Conservation (phyloP, 2,113 vertebrate genomes). For the Caranx ignobilis region DNA sequence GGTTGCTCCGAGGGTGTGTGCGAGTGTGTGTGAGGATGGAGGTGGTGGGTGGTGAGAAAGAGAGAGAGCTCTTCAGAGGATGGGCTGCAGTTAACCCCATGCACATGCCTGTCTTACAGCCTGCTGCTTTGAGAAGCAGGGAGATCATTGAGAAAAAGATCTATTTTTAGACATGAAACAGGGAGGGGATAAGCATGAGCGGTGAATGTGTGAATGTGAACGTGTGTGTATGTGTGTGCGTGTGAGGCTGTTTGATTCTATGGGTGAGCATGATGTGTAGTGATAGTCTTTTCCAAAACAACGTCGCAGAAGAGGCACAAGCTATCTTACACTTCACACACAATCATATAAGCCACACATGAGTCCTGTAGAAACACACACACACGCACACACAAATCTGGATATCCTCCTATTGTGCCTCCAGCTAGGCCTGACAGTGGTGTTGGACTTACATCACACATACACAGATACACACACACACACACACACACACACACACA, state of each 20-base stretch:
- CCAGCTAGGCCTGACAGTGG: slow-evolving; percentile 69
- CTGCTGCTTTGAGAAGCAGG: slow-evolving; percentile 68
- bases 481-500: slow-evolving; percentile 57
- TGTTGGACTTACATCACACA: slow-evolving; percentile 72
- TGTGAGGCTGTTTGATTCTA: slow-evolving; percentile 52
- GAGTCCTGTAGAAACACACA: slow-evolving; percentile 44
- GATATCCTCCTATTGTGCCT: slow-evolving; percentile 73
- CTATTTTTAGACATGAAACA: slow-evolving; percentile 78
- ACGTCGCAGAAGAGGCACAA: slow-evolving; percentile 58
- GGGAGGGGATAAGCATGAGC: slow-evolving; percentile 65
- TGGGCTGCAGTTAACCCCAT: slow-evolving; percentile 72
- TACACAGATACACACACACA: slow-evolving; percentile 45
- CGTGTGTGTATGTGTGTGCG: slow-evolving; percentile 33
- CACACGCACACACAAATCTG: slow-evolving; percentile 66
- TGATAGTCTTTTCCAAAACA: slow-evolving; percentile 76
- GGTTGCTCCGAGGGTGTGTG: slow-evolving; percentile 44
- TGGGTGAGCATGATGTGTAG: slow-evolving; percentile 75
- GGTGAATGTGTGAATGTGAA: background rate
- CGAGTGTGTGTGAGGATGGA: slow-evolving; percentile 1
- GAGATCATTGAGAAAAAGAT: slow-evolving; percentile 80
- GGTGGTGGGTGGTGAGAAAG: slow-evolving; percentile 41
- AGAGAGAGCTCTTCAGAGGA: slow-evolving; percentile 63
- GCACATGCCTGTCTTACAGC: slow-evolving; percentile 72
- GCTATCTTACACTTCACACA: slow-evolving; percentile 67
- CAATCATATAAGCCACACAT: slow-evolving; percentile 65